Conservation (phyloP, 1,140 invertebrate species). For the Neuroterus valhalla region DNA sequence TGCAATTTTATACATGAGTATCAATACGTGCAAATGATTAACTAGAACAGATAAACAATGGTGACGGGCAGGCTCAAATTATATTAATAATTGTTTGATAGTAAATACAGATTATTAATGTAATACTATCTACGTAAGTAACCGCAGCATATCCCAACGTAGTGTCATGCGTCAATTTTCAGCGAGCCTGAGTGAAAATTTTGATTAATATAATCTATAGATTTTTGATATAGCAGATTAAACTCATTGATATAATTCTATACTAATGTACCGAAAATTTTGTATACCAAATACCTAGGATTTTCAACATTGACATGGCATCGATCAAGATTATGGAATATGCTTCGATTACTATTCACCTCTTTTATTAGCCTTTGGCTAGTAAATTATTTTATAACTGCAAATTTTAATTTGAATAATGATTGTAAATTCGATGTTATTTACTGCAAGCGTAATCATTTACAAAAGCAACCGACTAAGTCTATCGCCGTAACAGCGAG, state of each 20-base stretch:
- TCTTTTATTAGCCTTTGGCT: neutral
- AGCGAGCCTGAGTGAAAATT: no score
- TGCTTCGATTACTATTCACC: neutral
- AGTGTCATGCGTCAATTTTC: neutral
- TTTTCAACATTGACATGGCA: no score
- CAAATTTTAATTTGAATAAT: neutral
- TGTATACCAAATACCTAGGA: no score
- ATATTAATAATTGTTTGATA: constrained; percentile 34
- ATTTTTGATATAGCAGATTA: no score
- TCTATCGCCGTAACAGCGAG: no score
- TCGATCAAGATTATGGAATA: no score
- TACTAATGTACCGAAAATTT: no score
- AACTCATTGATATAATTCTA: no score
- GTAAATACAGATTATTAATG: constrained; percentile 7
- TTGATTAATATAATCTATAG: no score
- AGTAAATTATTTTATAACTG: neutral
- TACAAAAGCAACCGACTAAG: neutral
- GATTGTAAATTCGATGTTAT: neutral
- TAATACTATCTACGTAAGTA: neutral
- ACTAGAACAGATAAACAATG: no score
- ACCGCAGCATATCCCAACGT: constrained; percentile 19
- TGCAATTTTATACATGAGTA: constrained; percentile 38
- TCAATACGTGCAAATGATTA: constrained; percentile 8
- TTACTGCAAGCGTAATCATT: neutral
- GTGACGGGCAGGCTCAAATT: no score